Conservation (phyloP, 2,797 vertebrate genomes). For the Leuciscus waleckii region DNA sequence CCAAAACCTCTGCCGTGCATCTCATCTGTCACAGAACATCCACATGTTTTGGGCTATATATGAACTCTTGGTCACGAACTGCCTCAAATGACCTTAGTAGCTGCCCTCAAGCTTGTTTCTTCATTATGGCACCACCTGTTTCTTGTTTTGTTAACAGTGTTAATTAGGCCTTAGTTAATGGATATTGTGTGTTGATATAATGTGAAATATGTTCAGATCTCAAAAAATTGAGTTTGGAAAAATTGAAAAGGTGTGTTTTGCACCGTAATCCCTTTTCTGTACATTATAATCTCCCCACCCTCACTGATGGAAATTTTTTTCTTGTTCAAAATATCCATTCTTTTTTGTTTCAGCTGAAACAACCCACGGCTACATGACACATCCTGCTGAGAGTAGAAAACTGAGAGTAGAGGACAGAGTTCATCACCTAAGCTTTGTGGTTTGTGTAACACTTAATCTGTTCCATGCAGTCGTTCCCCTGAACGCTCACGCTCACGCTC, state of each 20-base stretch:
- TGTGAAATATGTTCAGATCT: neutral
- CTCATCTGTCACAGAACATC: neutral
- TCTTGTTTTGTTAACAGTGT: neutral
- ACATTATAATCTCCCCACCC: neutral
- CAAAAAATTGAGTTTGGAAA: too few species aligned
- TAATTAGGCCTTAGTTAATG: neutral
- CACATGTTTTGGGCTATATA: too few species aligned
- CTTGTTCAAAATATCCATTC: neutral
- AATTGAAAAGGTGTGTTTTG: too few species aligned
- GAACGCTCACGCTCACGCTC: neutral
- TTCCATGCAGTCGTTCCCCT: neutral
- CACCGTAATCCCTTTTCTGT: neutral
- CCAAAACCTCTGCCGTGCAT: neutral
- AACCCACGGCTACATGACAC: neutral
- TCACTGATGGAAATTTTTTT: neutral
- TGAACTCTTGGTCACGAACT: neutral
- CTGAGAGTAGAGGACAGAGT: neutral
- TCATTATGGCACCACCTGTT: neutral
- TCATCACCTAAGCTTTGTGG: neutral
- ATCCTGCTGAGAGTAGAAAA: neutral
- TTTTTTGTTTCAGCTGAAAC: neutral
- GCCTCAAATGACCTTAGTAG: neutral
- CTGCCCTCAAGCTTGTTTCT: neutral
- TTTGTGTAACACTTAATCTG: too few species aligned
- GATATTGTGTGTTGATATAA: neutral